Conservation (phyloP, 92 coral and sea anemone species). For the Paragorgia papillata region DNA sequence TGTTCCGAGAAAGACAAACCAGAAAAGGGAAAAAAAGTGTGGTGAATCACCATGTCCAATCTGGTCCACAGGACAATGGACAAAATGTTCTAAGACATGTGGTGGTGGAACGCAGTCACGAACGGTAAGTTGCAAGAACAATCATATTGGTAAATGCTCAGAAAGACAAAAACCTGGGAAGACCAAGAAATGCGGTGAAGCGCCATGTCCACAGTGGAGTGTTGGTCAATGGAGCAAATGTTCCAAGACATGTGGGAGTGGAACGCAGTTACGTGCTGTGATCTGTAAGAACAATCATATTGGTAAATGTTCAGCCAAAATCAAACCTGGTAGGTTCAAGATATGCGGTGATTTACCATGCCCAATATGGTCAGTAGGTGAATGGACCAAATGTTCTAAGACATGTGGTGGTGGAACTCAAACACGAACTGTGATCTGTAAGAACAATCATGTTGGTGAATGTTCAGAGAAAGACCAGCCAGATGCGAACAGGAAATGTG, state of each 20-base stretch:
- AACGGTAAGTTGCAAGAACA: slow-evolving; percentile 47
- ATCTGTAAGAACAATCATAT: slow-evolving; percentile 39
- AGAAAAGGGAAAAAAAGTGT: slow-evolving; percentile 60
- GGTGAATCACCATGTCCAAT: slow-evolving; percentile 66
- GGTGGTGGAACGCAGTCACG: slow-evolving; percentile 51
- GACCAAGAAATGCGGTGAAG: slow-evolving; percentile 30
- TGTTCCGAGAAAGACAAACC: slow-evolving; percentile 56
- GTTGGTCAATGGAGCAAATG: slow-evolving; percentile 45
- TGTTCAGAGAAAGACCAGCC: slow-evolving; percentile 22
- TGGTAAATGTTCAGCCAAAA: slow-evolving; percentile 20
- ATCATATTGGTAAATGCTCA: slow-evolving; percentile 44
- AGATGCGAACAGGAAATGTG: slow-evolving; percentile 9
- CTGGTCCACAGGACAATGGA: slow-evolving; percentile 53
- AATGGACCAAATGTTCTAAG: slow-evolving; percentile 47
- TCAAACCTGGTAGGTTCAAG: neutral
- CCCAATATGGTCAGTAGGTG: slow-evolving; percentile 15
- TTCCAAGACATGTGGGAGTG: slow-evolving; percentile 47
- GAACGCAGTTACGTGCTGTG: slow-evolving; percentile 42
- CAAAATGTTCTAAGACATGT: slow-evolving; percentile 44
- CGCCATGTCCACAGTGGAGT: slow-evolving; percentile 46
- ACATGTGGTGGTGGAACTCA: slow-evolving; percentile 57
- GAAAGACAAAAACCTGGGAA: neutral
- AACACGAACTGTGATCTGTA: slow-evolving; percentile 32
- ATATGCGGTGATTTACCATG: slow-evolving; percentile 47
- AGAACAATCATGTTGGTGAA: slow-evolving; percentile 34